Percentiles rank a stretch among this genome's conserved stretches.
Evolutionary conservation across 2,888 invertebrate species (phyloP).

Genomic region (Sinohyriopsis cumingii): DNA sequence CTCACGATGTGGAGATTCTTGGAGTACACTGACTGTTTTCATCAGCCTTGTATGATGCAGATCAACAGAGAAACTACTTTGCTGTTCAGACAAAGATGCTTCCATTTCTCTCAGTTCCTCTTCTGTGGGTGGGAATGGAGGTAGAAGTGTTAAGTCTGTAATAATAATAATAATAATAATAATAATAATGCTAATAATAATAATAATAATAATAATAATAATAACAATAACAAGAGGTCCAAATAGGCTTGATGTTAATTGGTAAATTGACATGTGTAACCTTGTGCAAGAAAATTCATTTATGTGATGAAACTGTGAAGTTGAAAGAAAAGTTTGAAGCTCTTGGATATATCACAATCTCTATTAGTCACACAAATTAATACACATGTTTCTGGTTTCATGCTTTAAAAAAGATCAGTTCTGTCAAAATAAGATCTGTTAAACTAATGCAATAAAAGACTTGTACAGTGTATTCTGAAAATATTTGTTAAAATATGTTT

Average conservation of each 20-base stretch:
- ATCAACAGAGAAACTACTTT: background rate
- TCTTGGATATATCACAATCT: too few species aligned
- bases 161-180: conserved; percentile 1
- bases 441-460: too few species aligned
- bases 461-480: too few species aligned
- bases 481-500: too few species aligned
- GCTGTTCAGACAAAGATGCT: background rate
- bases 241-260: background rate
- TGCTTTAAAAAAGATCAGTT: too few species aligned
- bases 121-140: conserved; percentile 42
- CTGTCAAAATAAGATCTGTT: too few species aligned
- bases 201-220: background rate
- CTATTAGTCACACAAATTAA: background rate
- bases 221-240: background rate
- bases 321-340: background rate
- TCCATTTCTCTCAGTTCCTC: conserved; percentile 26
- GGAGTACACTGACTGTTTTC: conserved; percentile 12
- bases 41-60: conserved; percentile 6
- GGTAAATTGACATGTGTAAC: too few species aligned
- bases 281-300: too few species aligned
- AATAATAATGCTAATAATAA: background rate
- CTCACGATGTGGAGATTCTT: conserved; percentile 8
- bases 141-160: conserved; percentile 48
- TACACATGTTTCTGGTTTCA: background rate
- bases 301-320: background rate